phyloP scores from a whole-genome alignment of 2,113 vertebrate genomes.

The Pampusana beccarii region DNA sequence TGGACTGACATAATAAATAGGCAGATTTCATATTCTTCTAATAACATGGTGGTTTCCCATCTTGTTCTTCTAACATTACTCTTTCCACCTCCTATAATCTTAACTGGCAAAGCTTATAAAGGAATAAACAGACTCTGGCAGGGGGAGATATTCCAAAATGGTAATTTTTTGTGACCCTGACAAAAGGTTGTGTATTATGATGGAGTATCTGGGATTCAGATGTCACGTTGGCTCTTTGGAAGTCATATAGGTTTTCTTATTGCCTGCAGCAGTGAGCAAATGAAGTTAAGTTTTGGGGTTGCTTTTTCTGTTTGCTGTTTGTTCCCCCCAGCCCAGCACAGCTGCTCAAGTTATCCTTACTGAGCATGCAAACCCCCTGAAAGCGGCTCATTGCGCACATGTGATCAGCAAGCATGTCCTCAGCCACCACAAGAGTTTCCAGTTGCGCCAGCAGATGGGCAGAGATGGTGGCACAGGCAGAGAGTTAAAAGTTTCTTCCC shows the following conservation, averaged over 20 bases:
- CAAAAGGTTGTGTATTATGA: background rate
- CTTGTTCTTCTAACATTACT: background rate
- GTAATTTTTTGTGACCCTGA: background rate
- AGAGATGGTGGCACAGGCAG: background rate
- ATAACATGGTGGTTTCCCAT: background rate
- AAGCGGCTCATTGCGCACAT: fast-evolving
- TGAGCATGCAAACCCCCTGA: background rate
- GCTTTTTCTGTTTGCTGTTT: background rate
- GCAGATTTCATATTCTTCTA: background rate
- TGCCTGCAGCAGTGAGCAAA: background rate
- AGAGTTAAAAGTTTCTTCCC: background rate
- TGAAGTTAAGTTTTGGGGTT: background rate
- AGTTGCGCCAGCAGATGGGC: too few relatives aligned
- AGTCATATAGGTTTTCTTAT: background rate
- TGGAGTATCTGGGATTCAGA: background rate
- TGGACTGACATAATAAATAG: background rate
- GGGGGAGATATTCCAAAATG: background rate
- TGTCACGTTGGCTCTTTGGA: fast-evolving
- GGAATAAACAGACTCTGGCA: background rate
- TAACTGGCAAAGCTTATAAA: background rate
- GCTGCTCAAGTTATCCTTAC: background rate
- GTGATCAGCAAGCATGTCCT: too few relatives aligned
- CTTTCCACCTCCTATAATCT: background rate
- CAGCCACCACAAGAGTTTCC: background rate
- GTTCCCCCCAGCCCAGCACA: background rate